Base-by-base conservation (phyloP, 2,113 vertebrate species). In the Cyanoderma ruficeps region DNA sequence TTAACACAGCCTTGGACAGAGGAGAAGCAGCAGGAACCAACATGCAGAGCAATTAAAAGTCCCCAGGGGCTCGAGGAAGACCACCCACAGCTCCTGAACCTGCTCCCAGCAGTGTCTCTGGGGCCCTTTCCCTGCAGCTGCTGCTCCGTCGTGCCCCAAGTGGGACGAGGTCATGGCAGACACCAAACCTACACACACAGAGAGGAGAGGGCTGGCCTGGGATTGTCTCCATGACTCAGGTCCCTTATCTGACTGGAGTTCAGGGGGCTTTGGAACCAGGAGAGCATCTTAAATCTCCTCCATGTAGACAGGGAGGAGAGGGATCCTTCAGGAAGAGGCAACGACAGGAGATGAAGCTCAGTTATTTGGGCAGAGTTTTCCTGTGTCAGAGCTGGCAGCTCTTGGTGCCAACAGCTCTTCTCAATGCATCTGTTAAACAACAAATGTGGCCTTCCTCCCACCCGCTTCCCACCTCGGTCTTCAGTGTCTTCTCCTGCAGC, bases 41-140 rank as follows among this genome's bases (percentile, higher is more conserved):
- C 98, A 97, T 98, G 97, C 98, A 97, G 80, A 97, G 96, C 91
- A 55, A 88, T 11, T 77, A 7, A 77, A 78, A 85, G 72, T 64
- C 59, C 64, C 12, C 2, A 2, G 69, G 83, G 52, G 71, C 83
- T 95, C 3, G 0, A 85, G 63, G 35, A 47, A 70, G 37, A 35
- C 27, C 78, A 41, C 8, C 35, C 44, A 27, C 33, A 83, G 74
- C 63, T 57, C 5, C 3, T 50, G 39, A 6, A 11, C 44, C 56
- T 23, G 42, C 82, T 63, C 63, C 53, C 57, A 57, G 33, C 67
- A 49, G 35, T 1, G 7, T 9, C 46, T 50, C 17, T 65, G 52
- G 71, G 67, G 47, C 85, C 12, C 0, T 14, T 39, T 39, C 71
- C 60, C 69, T 35, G 4, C 4, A 8, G 22, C 76, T 72, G 87